Conservation (phyloP, 92 coral and sea anemone genomes). For the Montipora capitata region DNA sequence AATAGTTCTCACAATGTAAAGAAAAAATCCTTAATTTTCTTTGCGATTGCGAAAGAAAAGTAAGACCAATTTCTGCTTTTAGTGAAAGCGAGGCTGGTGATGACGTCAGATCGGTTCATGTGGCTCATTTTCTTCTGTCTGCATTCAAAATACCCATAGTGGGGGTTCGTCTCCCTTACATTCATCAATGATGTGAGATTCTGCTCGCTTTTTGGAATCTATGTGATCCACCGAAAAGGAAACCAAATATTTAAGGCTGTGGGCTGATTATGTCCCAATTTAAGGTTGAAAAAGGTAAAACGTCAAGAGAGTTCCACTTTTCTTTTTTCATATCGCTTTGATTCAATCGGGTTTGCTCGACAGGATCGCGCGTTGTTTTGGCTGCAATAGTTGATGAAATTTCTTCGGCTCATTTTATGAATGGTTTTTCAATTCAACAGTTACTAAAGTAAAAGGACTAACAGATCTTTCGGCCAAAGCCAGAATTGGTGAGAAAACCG, state of each 20-base stretch:
- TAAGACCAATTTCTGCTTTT: not conserved
- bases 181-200: conserved; percentile 69
- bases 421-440: conserved; percentile 71
- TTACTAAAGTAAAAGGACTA: conserved; percentile 93
- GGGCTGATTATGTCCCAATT: conserved; percentile 89
- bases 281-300: conserved; percentile 95
- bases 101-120: conserved; percentile 75
- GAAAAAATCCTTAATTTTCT: not conserved
- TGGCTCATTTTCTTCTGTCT: conserved; percentile 58
- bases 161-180: conserved; percentile 10
- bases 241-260: conserved; percentile 25
- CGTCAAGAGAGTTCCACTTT: not conserved
- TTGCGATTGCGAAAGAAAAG: not conserved
- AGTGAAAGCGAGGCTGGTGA: conserved; percentile 65
- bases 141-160: conserved; percentile 46
- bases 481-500: conserved; percentile 58
- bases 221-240: conserved; percentile 28
- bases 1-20: not conserved
- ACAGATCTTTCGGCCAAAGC: conserved; percentile 86
- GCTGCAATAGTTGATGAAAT: conserved; percentile 34
- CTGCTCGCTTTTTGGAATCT: conserved; percentile 55
- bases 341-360: conserved; percentile 4
- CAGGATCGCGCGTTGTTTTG: conserved; percentile 44
- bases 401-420: conserved; percentile 11
- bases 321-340: conserved; percentile 10